Conservation (phyloP, 92 coral and sea anemone genomes). For the Palythoa grandiflora region DNA sequence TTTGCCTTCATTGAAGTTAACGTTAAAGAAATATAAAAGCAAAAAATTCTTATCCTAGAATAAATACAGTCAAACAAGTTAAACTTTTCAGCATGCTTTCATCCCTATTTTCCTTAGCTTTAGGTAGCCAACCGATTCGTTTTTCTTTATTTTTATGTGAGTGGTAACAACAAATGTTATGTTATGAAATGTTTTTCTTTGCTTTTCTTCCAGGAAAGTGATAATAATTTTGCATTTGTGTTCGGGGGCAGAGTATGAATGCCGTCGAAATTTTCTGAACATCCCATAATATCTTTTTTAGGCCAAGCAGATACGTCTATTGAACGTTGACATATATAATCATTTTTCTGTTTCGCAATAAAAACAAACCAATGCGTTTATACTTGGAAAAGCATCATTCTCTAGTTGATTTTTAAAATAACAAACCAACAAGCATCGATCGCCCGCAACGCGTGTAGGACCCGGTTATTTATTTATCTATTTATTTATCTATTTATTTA, state of each 20-base stretch:
- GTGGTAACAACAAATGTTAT: background rate
- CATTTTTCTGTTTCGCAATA: too few relatives aligned
- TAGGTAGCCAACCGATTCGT: background rate
- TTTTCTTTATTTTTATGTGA: conserved; percentile 22
- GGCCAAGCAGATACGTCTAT: background rate
- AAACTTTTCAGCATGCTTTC: background rate
- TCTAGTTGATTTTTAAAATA: background rate
- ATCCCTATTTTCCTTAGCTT: background rate
- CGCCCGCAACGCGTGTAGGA: too few relatives aligned
- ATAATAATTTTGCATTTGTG: conserved; percentile 6
- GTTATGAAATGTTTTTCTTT: background rate
- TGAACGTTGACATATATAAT: too few relatives aligned
- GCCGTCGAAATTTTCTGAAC: conserved; percentile 20
- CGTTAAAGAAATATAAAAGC: background rate
- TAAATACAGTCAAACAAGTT: background rate
- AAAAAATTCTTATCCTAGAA: background rate
- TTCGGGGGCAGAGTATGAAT: conserved; percentile 7
- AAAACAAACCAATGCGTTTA: too few relatives aligned
- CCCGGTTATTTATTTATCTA: background rate
- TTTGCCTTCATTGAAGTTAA: background rate
- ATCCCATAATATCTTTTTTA: conserved; percentile 30
- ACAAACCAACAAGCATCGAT: background rate
- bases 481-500: conserved; percentile 48
- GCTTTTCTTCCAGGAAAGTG: conserved; percentile 7
- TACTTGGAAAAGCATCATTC: too few relatives aligned